These are phyloP conservation scores for Hypsibius dujardini DNA, from an alignment of 1,140 invertebrate genomes.

Conservation along the genomic window DNA sequence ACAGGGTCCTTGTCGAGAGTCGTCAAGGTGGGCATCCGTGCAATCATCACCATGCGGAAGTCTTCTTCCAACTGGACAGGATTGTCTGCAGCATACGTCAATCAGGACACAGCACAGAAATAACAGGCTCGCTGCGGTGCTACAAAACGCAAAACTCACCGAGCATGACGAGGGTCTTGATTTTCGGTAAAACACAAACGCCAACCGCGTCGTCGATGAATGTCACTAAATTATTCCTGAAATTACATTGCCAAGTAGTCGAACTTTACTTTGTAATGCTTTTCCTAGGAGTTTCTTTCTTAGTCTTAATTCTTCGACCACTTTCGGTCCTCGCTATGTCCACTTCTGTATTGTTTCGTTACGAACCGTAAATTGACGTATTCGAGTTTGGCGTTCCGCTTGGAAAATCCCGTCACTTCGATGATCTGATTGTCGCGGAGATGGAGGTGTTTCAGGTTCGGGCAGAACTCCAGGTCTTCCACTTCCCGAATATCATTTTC, in stretches of 20 bases:
- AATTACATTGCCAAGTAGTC: neutral
- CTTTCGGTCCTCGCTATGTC: too few species aligned
- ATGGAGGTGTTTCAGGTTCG: neutral
- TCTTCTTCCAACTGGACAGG: neutral
- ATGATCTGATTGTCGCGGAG: neutral
- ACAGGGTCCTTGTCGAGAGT: neutral
- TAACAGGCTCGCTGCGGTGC: too few species aligned
- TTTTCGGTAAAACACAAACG: neutral
- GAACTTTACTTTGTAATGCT: too few species aligned
- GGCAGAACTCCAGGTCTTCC: slow-evolving; percentile 1
- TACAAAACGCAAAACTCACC: too few species aligned
- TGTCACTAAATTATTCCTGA: neutral
- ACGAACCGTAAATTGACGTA: slow-evolving; percentile 10
- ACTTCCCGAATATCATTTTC: slow-evolving; percentile 10
- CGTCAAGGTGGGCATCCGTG: neutral
- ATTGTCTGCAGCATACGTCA: too few species aligned
- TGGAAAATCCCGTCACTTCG: neutral
- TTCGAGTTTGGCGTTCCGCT: neutral
- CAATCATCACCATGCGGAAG: slow-evolving; percentile 1
- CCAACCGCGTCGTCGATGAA: slow-evolving; percentile 4
- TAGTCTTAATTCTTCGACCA: too few species aligned
- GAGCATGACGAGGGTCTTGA: neutral
- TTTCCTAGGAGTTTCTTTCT: too few species aligned
- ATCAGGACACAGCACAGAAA: too few species aligned
- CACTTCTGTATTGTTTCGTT: too few species aligned